Percentiles rank a stretch among this genome's conserved stretches.
phyloP scores from a whole-genome alignment of 2,113 vertebrate genomes.

The Clarias macrocephalus region DNA sequence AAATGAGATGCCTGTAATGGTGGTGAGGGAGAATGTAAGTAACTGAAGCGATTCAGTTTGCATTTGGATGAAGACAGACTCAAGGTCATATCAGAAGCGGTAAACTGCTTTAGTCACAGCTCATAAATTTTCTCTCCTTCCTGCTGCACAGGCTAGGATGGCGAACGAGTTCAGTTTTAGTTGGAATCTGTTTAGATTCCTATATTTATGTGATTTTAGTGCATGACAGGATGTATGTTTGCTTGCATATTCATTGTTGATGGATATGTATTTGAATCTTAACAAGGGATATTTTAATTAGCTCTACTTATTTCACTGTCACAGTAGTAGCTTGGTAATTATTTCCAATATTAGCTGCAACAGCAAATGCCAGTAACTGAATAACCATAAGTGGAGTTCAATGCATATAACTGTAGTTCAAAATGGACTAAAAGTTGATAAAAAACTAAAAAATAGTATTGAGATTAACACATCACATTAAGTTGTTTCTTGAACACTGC shows the following conservation, averaged over 20 bases:
- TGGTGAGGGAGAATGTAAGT: slow-evolving; percentile 39
- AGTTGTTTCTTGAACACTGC: background rate
- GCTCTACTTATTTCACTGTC: slow-evolving; percentile 13
- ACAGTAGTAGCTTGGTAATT: background rate
- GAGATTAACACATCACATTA: background rate
- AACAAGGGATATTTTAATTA: slow-evolving; percentile 58
- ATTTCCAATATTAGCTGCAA: background rate
- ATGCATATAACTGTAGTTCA: background rate
- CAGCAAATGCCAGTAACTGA: background rate
- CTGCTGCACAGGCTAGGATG: slow-evolving; percentile 44
- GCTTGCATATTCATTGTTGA: slow-evolving; percentile 57
- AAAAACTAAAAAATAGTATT: background rate
- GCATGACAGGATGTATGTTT: slow-evolving; percentile 58
- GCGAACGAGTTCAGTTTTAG: slow-evolving; percentile 50
- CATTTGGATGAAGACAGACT: slow-evolving; percentile 50
- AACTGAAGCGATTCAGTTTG: slow-evolving; percentile 44
- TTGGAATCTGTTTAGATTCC: slow-evolving; percentile 51
- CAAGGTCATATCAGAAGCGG: slow-evolving; percentile 52
- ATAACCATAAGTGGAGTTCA: background rate
- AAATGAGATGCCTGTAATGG: slow-evolving; percentile 31
- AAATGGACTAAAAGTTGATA: background rate
- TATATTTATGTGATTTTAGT: slow-evolving; percentile 51
- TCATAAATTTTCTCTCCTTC: slow-evolving; percentile 54
- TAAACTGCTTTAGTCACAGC: slow-evolving; percentile 51
- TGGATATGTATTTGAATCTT: slow-evolving; percentile 58